Evolutionary conservation across 2,888 invertebrate genomes (phyloP).

Genomic region (Hirtodrosophila duncani): DNA sequence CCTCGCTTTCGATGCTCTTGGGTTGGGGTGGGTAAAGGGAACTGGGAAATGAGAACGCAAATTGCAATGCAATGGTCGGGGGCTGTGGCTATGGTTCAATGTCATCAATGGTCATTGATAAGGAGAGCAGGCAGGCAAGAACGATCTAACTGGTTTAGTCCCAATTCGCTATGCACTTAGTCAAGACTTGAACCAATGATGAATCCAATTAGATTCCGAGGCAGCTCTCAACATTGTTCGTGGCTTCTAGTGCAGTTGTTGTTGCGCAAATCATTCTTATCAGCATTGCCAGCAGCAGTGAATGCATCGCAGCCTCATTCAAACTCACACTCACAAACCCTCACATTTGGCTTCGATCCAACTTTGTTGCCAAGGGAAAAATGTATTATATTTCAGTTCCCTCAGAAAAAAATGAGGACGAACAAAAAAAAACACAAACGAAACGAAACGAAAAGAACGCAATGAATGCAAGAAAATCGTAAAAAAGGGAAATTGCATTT

Average conservation of each 20-base stretch:
- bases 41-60: conserved; percentile 13
- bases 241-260: conserved; percentile 15
- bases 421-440: conserved; percentile 17
- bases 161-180: conserved; percentile 18
- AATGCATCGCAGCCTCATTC: conserved; percentile 27
- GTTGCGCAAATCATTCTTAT: conserved; percentile 64
- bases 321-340: conserved; percentile 43
- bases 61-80: conserved; percentile 17
- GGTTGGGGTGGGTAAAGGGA: conserved; percentile 5
- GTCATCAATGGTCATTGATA: conserved; percentile 1
- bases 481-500: conserved; percentile 70
- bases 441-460: conserved; percentile 29
- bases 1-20: no score
- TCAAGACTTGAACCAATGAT: conserved; percentile 33
- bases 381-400: conserved; percentile 53
- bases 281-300: conserved; percentile 49
- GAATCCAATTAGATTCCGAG: conserved; percentile 36
- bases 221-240: conserved; percentile 20
- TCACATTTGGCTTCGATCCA: conserved; percentile 41
- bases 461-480: conserved; percentile 46
- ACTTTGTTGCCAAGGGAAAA: conserved; percentile 62
- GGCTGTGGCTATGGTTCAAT: conserved; percentile 3
- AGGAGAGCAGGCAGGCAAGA: neutral
- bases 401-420: neutral
- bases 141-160: neutral